Base-by-base conservation (phyloP, 1,140 invertebrate species). In the Thereuonema tuberculata region DNA sequence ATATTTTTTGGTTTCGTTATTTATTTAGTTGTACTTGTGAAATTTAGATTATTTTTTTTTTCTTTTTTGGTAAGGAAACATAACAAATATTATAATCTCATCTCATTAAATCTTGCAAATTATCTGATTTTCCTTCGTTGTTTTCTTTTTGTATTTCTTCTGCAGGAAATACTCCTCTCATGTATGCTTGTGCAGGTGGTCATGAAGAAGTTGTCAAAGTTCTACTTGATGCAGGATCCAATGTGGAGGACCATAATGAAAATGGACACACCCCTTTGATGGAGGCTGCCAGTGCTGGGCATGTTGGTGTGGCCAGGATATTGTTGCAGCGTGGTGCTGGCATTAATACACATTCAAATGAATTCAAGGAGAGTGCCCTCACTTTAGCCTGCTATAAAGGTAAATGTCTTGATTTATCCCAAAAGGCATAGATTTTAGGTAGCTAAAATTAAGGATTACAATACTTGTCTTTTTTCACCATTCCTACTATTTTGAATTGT, bases 251-350 rank as follows among this genome's bases (percentile, higher is more conserved):
- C 75, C 91, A 97, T 74, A 98, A 98, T 77, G 94, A 98, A 75
- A 98, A 98, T 75, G 93, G 94, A 15, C 96, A 99, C 76, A 99
- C 96, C 49, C 93, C 96, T 24, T 78, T 99, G 43, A 98, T 99
- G 93, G 95, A 99, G 79, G 93, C 95, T 14, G 93, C 95, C 28
- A 94, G 90, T 63, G 92, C 93, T 14, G 95, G 95, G 0, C 92
- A 98, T 77, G 91, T 98, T 55, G 85, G 84, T 66, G 91, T 98
- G 1, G 93, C 93, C 0, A 89, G 89, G 72, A 88, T 94, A 67
- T 80, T 98, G 21, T 76, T 98, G 20, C 84, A 89, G 64, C 82
- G 91, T 75, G 93, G 93, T 61, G 93, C 93, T 58, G 92, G 92
- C 60, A 97, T 98, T 66, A 98, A 98, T 80, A 96, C 93, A 60